Conservation (phyloP, 2,888 invertebrate genomes). For the Perizoma affinitatum region DNA sequence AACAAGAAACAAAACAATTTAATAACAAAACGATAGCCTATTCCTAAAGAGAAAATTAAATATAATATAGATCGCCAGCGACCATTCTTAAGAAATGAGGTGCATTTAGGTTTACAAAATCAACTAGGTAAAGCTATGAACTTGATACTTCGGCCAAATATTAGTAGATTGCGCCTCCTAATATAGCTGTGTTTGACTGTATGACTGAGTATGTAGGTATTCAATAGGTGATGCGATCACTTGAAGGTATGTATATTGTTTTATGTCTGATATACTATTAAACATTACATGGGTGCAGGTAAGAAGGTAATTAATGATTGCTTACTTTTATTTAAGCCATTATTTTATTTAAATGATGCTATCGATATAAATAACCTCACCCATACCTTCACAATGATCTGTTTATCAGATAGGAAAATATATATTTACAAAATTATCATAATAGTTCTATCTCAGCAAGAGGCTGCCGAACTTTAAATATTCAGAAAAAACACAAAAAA, state of each 20-base stretch:
- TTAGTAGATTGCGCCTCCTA: slow-evolving; percentile 31
- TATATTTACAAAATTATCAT: slow-evolving; percentile 37
- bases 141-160: slow-evolving; percentile 51
- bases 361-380: slow-evolving; percentile 22
- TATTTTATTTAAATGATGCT: slow-evolving; percentile 9
- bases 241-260: not conserved
- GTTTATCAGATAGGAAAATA: slow-evolving; percentile 31
- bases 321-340: not conserved
- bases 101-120: slow-evolving; percentile 74
- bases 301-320: slow-evolving; percentile 10
- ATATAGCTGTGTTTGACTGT: not conserved
- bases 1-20: slow-evolving; percentile 66
- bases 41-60: slow-evolving; percentile 77
- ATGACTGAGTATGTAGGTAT: not conserved
- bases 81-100: slow-evolving; percentile 77
- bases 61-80: slow-evolving; percentile 74
- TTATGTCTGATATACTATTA: not conserved
- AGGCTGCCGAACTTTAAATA: slow-evolving; percentile 76
- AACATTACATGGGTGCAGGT: no score
- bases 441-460: slow-evolving; percentile 48
- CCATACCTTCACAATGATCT: slow-evolving; percentile 30
- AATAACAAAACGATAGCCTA: slow-evolving; percentile 68
- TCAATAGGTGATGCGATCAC: slow-evolving; percentile 9
- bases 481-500: slow-evolving; percentile 78
- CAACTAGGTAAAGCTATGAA: slow-evolving; percentile 72